Conservation (phyloP, 2,113 vertebrate genomes). For the Phycodurus eques region DNA sequence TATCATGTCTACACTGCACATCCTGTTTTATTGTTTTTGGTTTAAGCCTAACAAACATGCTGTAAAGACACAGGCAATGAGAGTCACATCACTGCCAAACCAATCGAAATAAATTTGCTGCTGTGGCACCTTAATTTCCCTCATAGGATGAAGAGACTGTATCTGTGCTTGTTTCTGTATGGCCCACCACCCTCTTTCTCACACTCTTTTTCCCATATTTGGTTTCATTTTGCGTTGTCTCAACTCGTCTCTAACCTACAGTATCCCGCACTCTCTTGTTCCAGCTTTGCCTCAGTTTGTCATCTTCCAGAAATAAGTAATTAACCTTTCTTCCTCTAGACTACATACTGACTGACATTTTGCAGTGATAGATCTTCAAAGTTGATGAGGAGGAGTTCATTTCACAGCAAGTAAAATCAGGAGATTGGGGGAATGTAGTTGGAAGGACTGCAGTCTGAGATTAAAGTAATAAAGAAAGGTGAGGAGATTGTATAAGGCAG, state of each 20-base stretch:
- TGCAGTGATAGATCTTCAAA: background rate
- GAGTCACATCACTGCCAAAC: background rate
- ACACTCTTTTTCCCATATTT: constrained; percentile 44
- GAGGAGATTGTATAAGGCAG: constrained; percentile 2
- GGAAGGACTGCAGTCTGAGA: constrained; percentile 58
- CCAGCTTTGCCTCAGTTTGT: background rate
- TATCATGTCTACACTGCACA: background rate
- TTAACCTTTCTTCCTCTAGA: constrained; percentile 38
- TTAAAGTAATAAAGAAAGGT: background rate
- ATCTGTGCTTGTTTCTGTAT: constrained; percentile 34
- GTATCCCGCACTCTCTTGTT: constrained; percentile 8
- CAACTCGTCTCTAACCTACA: constrained; percentile 12
- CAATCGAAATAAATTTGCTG: background rate
- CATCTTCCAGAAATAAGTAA: constrained; percentile 22
- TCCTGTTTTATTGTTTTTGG: background rate
- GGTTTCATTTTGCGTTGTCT: constrained; percentile 42
- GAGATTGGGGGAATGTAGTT: constrained; percentile 26
- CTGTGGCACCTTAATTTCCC: background rate
- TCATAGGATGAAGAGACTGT: background rate
- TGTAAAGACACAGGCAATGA: background rate
- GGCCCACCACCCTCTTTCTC: constrained; percentile 25
- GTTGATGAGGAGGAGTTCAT: constrained; percentile 59
- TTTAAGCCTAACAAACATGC: background rate
- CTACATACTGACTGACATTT: background rate
- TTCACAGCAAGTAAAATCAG: constrained; percentile 55